phyloP scores from a whole-genome alignment of 2,888 invertebrate genomes.

The Hetaerina titia region DNA sequence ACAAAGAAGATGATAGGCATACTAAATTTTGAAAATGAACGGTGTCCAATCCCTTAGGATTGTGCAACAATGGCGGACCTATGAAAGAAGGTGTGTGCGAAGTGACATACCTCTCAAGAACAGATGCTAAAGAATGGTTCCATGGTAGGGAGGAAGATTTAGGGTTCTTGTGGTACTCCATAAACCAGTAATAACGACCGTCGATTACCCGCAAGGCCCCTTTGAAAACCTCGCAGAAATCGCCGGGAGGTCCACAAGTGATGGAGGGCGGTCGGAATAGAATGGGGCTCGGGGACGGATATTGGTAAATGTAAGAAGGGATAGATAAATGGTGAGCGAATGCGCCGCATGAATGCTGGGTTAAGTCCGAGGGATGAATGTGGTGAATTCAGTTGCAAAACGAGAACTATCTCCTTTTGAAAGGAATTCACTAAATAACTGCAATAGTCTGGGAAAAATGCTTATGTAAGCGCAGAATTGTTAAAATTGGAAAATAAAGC shows the following conservation, averaged over 20 bases:
- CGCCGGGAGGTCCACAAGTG: not conserved
- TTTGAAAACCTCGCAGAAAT: not conserved
- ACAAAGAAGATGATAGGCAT: too few species aligned
- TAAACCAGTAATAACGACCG: conserved; percentile 9
- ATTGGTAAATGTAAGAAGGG: not conserved
- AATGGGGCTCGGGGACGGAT: not conserved
- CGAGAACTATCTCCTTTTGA: too few species aligned
- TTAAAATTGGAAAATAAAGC: too few species aligned
- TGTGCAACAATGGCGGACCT: not conserved
- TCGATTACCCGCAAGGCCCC: not conserved
- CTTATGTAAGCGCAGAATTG: too few species aligned
- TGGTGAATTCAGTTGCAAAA: too few species aligned
- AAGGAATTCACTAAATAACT: too few species aligned
- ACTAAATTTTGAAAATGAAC: not conserved
- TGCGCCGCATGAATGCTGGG: not conserved
- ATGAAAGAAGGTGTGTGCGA: not conserved
- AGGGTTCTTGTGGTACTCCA: not conserved
- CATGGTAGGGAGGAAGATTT: not conserved
- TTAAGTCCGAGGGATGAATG: not conserved
- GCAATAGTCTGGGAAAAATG: too few species aligned
- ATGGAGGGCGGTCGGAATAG: not conserved
- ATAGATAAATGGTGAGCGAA: not conserved
- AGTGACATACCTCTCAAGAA: not conserved
- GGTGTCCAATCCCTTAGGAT: not conserved
- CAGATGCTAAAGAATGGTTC: not conserved